These are phyloP conservation scores for Bothrops jararaca DNA, from an alignment of 2,113 vertebrate species.

Conservation along the genomic window DNA sequence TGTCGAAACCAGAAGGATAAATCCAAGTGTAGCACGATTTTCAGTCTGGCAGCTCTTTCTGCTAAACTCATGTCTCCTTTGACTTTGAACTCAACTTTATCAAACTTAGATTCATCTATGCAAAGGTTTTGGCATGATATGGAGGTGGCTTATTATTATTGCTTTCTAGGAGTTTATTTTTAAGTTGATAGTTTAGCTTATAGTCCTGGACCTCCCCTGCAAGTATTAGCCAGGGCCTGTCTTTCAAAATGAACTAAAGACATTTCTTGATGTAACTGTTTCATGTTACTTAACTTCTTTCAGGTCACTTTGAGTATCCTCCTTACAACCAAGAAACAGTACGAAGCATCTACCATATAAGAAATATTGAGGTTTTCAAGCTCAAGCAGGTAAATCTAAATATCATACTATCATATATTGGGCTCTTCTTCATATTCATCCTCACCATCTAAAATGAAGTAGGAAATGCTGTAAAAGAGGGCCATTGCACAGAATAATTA, in stretches of 20 bases:
- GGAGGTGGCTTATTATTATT: not conserved
- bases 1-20: not conserved
- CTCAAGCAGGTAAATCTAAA: slow-evolving; percentile 87
- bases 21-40: not conserved
- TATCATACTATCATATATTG: not conserved
- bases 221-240: not conserved
- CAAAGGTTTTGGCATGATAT: not conserved
- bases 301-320: slow-evolving; percentile 94
- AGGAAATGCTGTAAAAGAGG: not conserved
- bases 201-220: not conserved
- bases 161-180: not conserved
- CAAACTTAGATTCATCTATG: not conserved
- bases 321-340: slow-evolving; percentile 89
- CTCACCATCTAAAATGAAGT: not conserved
- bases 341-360: slow-evolving; percentile 92
- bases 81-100: not conserved
- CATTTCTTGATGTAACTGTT: not conserved
- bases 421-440: not conserved
- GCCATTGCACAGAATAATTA: not conserved
- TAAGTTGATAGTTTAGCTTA: not conserved
- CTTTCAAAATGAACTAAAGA: not conserved
- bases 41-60: not conserved
- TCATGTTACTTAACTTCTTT: slow-evolving; percentile 42
- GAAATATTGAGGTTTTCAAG: slow-evolving; percentile 94
- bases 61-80: not conserved